Base-by-base conservation (phyloP, 1,140 invertebrate species). In the Aphaenogaster rudis region DNA sequence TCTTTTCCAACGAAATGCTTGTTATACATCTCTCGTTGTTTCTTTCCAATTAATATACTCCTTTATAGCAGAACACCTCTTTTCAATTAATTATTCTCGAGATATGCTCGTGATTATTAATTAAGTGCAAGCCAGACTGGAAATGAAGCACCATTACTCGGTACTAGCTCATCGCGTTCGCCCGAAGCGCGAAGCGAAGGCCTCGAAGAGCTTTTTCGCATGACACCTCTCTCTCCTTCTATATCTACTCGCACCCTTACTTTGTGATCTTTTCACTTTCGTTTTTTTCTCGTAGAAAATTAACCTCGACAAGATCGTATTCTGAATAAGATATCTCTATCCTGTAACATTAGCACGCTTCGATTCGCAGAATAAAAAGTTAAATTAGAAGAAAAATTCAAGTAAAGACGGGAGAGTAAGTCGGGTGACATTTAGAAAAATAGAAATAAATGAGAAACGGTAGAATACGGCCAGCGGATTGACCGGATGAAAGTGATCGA, bases 61-160 rank as follows among this genome's bases (percentile, higher is more conserved):
- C n/a, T 48, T 59, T 63, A 61, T 74, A 84, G 17, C 11, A 15
- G 17, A 4, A 71, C 21, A 28, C 11, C 11, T 8, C 80, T 61
- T 74, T 39, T n/a, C 42, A 74, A 74, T 84, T 84, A 74, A 89
- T 91, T 87, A 88, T 88, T 86, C 72, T 42, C 17, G 67, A 72
- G 81, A 81, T 89, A 88, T 74, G 79, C 54, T n/a, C 66, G 74
- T 57, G 87, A 86, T 92, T 94, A 93, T 94, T 93, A 94, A 93
- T 93, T 93, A 93, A 93, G 92, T 91, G 88, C 81, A 82, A 87
- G 52, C 57, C 59, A 17, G 21, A 61, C 33, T 61, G 77, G 57
- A 86, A 50, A 69, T n/a, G 71, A 54, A 88, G 87, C 85, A 69
- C 81, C 66, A 89, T 91, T 93, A 92, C 84, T 89, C 80, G 67